phyloP scores from a whole-genome alignment of 2,888 invertebrate genomes.

The Patella caerulea region DNA sequence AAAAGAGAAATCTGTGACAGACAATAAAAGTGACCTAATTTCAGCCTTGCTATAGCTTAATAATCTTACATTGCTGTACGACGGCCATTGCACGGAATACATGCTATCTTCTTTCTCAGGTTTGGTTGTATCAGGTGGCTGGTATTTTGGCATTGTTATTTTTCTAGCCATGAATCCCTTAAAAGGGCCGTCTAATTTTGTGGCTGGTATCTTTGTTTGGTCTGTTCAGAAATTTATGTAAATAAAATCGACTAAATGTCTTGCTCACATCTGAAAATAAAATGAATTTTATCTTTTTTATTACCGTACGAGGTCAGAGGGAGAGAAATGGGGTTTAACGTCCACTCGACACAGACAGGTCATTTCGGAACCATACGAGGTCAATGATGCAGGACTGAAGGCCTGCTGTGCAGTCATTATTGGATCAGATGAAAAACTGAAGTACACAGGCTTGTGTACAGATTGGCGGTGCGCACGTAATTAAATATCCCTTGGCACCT shows the following conservation, averaged over 20 bases:
- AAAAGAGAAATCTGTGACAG: too few species aligned
- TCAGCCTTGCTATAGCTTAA: not conserved
- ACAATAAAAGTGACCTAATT: not conserved
- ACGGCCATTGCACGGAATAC: constrained; percentile 56
- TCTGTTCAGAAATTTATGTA: not conserved
- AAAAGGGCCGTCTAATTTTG: constrained; percentile 2
- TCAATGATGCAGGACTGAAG: too few species aligned
- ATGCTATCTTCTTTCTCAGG: constrained; percentile 51
- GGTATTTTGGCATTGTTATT: constrained; percentile 22
- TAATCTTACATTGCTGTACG: constrained; percentile 52
- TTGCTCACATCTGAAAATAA: not conserved
- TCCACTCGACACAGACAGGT: too few species aligned
- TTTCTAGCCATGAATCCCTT: constrained; percentile 13
- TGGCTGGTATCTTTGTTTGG: not conserved
- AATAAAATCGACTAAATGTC: not conserved
- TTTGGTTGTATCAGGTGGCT: constrained; percentile 12
- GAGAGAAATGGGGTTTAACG: too few species aligned
- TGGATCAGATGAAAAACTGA: too few species aligned
- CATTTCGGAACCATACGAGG: too few species aligned
- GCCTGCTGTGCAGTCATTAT: too few species aligned
- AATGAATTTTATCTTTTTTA: not conserved
- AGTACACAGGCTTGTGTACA: too few species aligned
- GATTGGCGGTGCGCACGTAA: too few species aligned
- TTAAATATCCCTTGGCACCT: too few species aligned
- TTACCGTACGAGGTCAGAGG: too few species aligned